phyloP scores from a whole-genome alignment of 2,797 vertebrate species.

The Falco rusticolus region DNA sequence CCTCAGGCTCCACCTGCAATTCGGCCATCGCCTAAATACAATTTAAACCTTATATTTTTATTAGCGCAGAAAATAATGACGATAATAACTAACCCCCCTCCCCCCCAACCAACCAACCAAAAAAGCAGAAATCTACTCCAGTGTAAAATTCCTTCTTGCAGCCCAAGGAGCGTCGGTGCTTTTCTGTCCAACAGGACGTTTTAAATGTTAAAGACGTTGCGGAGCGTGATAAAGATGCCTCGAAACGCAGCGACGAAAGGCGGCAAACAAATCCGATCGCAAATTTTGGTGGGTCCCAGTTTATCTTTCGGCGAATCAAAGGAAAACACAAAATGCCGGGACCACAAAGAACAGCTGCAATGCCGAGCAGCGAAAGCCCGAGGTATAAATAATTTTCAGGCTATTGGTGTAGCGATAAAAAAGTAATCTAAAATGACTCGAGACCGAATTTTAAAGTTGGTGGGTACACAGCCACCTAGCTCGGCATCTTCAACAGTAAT shows the following conservation, averaged over 20 bases:
- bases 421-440: background rate
- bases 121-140: background rate
- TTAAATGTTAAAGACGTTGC: background rate
- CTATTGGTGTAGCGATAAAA: background rate
- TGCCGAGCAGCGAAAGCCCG: background rate
- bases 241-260: background rate
- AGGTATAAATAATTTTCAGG: background rate
- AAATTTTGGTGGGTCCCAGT: background rate
- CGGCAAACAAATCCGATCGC: background rate
- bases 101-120: background rate
- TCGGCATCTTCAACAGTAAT: background rate
- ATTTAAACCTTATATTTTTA: rapidly evolving
- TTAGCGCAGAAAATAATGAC: background rate
- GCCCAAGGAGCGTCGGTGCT: background rate
- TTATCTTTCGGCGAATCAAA: background rate
- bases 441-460: background rate
- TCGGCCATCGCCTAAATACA: background rate
- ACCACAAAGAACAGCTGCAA: background rate
- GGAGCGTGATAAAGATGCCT: background rate
- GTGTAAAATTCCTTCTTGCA: background rate
- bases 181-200: background rate
- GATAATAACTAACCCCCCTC: background rate
- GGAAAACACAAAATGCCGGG: background rate
- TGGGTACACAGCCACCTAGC: background rate
- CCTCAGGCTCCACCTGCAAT: background rate